phyloP scores from a whole-genome alignment of 2,113 vertebrate species.

The Orycteropus afer region DNA sequence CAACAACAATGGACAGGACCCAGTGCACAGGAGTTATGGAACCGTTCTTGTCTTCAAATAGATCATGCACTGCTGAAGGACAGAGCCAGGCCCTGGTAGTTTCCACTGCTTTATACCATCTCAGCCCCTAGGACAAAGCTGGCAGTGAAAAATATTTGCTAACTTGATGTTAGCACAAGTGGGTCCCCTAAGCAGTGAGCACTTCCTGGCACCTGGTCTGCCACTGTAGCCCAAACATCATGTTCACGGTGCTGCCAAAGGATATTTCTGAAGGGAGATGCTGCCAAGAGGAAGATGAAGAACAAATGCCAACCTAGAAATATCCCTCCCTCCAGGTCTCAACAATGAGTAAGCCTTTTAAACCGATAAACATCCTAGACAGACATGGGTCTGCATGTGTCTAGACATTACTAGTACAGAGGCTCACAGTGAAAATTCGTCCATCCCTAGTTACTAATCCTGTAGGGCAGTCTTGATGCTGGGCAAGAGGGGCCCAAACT shows the following conservation, averaged over 20 bases:
- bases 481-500: not conserved
- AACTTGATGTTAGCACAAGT: not conserved
- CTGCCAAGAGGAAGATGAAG: not conserved
- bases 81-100: not conserved
- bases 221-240: not conserved
- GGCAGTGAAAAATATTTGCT: not conserved
- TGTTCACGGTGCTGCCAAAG: fast-evolving
- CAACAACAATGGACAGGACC: too few relatives aligned
- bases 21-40: not conserved
- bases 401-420: not conserved
- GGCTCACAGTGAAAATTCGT: not conserved
- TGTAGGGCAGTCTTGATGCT: not conserved
- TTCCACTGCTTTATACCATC: not conserved
- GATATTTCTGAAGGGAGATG: not conserved
- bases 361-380: slow-evolving; percentile 43
- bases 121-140: not conserved
- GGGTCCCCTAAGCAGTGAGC: too few relatives aligned
- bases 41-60: not conserved
- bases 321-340: not conserved
- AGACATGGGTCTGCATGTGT: not conserved
- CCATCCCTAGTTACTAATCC: not conserved
- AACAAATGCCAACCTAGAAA: not conserved
- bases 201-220: not conserved
- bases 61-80: not conserved
- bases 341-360: not conserved